A percentile compares a stretch with the other conserved stretches of the same genome.
Evolutionary conservation across 2,113 vertebrate genomes (phyloP).

Genomic region (Anoura caudifer): DNA sequence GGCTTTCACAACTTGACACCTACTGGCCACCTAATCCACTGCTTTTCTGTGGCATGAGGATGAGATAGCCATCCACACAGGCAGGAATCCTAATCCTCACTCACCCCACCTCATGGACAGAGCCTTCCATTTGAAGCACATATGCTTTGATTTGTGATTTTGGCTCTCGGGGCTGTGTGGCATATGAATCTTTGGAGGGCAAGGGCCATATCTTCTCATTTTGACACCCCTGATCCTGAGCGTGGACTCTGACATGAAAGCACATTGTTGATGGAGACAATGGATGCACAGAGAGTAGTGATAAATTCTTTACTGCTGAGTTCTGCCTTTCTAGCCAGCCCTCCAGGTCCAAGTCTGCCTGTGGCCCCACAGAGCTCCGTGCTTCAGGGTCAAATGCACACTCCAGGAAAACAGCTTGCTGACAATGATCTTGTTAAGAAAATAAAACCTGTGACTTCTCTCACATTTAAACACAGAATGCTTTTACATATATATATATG

Average conservation of each 20-base stretch:
- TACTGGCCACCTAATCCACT: fast-evolving
- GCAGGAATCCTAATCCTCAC: background rate
- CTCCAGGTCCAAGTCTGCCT: background rate
- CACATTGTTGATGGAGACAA: background rate
- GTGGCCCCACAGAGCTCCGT: background rate
- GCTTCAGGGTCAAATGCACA: background rate
- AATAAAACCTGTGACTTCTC: background rate
- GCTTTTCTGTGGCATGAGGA: background rate
- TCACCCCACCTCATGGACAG: too few species aligned
- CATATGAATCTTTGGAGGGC: background rate
- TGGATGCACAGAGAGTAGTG: background rate
- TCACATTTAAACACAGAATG: background rate
- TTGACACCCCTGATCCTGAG: background rate
- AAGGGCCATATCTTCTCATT: background rate
- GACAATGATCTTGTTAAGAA: background rate
- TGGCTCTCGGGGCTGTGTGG: background rate
- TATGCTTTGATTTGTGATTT: background rate
- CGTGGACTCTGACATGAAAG: background rate
- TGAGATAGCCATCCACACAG: fast-evolving
- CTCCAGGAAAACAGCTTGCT: background rate
- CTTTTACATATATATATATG: background rate
- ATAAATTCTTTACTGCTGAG: background rate
- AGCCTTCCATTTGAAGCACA: background rate
- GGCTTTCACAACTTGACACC: fast-evolving
- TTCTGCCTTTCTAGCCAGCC: background rate